Base-by-base conservation (phyloP, 2,888 invertebrate species). In the Apocheima hispidaria region DNA sequence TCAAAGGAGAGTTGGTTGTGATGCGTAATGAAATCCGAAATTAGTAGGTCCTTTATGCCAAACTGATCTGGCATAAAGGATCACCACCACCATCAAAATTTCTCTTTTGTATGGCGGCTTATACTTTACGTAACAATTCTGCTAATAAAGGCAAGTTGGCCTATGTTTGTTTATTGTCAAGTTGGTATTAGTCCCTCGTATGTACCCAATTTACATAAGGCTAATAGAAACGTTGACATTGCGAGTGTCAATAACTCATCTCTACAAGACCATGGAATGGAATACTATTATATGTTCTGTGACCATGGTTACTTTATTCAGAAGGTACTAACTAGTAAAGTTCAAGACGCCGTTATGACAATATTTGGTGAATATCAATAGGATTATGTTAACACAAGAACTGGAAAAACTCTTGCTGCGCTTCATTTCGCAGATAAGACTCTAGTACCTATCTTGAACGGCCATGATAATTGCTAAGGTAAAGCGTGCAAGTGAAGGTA, bases 211-310 rank as follows among this genome's bases (percentile, higher is more conserved):
- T 44, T 26, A 23, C 48, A n/a, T 20, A 40, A 55, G 40, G 40
- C 38, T 18, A 23, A 14, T 38, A 46, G 30, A 46, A 46, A 46
- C 20, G 46, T 20, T 38, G 21, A 16, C 49, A 20, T 23, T 38
- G 50, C 14, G n/a, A 58, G 48, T 46, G 38, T 52, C 38, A 52
- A 59, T 36, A 50, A 4, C 28, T 7, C 12, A n/a, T 58, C 50
- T 44, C 51, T 44, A 28, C 7, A 33, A 23, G 10, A 56, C 20
- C 40, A n/a, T n/a, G n/a, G n/a, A n/a, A n/a, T n/a, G n/a, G n/a
- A n/a, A n/a, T n/a, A n/a, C n/a, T n/a, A n/a, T n/a, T n/a, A n/a
- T n/a, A n/a, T n/a, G n/a, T n/a, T n/a, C n/a, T n/a, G n/a, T n/a
- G n/a, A n/a, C n/a, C n/a, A 30, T 33, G 33, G 23, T 41, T 56